These are phyloP conservation scores for Hirtodrosophila histrioides DNA, from an alignment of 2,888 invertebrate genomes.

Conservation along the genomic window DNA sequence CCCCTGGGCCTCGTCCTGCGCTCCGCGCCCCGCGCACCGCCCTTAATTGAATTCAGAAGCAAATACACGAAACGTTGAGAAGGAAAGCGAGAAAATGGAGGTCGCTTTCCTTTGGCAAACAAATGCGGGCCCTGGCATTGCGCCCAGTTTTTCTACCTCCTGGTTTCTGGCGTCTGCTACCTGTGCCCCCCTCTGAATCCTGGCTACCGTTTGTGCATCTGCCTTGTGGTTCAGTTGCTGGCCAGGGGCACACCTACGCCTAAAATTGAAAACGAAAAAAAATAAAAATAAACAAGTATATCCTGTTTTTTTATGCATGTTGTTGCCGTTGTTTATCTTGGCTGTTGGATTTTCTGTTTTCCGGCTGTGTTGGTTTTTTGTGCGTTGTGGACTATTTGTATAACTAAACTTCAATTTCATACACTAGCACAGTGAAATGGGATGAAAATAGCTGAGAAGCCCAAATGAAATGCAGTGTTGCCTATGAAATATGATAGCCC, in stretches of 20 bases:
- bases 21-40: conserved; percentile 16
- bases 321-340: conserved; percentile 24
- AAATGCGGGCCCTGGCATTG: conserved; percentile 46
- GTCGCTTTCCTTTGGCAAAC: conserved; percentile 56
- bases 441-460: conserved; percentile 11
- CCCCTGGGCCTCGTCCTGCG: neutral
- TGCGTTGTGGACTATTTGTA: conserved; percentile 46
- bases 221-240: conserved; percentile 22
- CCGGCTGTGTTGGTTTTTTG: conserved; percentile 19
- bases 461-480: too few species aligned
- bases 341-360: conserved; percentile 19
- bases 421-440: conserved; percentile 12
- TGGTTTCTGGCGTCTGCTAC: conserved; percentile 14
- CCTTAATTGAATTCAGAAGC: conserved; percentile 63
- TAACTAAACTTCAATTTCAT: conserved; percentile 60
- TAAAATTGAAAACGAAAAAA: conserved; percentile 52
- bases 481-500: too few species aligned
- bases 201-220: conserved; percentile 8
- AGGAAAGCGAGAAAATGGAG: conserved; percentile 46
- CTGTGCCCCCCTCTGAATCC: neutral
- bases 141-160: conserved; percentile 21
- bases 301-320: conserved; percentile 27
- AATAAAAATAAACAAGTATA: neutral
- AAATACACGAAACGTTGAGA: conserved; percentile 37
- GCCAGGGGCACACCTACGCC: conserved; percentile 37